Base-by-base conservation (phyloP, 2,888 invertebrate genomes). In the Drosophila ezoana region DNA sequence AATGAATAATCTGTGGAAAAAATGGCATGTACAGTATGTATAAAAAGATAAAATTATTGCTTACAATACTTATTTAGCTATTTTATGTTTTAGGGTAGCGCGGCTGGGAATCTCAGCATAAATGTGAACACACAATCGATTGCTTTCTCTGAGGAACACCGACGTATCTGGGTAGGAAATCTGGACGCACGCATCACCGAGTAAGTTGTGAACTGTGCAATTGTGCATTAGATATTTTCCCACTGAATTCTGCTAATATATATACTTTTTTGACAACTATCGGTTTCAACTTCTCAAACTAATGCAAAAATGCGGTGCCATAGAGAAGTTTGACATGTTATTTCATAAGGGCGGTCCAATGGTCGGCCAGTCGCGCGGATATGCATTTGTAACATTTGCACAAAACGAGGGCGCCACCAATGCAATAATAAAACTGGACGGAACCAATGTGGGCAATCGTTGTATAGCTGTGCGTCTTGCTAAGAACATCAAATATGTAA, bases 211-310 rank as follows among this genome's bases (percentile, higher is more conserved):
- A 37, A 51, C 54, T 57, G 40, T 56, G 47, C 20, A 44, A 54
- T 57, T 23, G 3, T 20, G 14, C 9, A 3, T 9, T 16, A 16
- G 5, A 43, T 10, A 10, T 14, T 1, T 16, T 9, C 4, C 0
- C 52, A 3, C 1, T 18, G 13, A 45, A 63, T 35, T 47, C 62
- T 67, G 53, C 78, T 82, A 79, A 81, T 80, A 65, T 75, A 43
- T 67, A 65, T 32, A 40, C 87, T n/a, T 47, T 44, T 51, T 81
- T 77, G 69, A 75, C 72, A 81, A 70, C 94, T 95, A 96, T 95
- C 94, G 97, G 97, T 97, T 95, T 95, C 96, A 97, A 95, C 95
- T 98, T 94, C 94, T 98, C 93, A 98, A 98, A 97, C 95, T 98
- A 93, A 95, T 97, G 93, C 97, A 98, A 95, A 96, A 96, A 95